Evolutionary conservation across 2,797 vertebrate genomes (phyloP), one percentile per base, ranked within the genome.

Genomic region (Pangasius sanitwongsei): DNA sequence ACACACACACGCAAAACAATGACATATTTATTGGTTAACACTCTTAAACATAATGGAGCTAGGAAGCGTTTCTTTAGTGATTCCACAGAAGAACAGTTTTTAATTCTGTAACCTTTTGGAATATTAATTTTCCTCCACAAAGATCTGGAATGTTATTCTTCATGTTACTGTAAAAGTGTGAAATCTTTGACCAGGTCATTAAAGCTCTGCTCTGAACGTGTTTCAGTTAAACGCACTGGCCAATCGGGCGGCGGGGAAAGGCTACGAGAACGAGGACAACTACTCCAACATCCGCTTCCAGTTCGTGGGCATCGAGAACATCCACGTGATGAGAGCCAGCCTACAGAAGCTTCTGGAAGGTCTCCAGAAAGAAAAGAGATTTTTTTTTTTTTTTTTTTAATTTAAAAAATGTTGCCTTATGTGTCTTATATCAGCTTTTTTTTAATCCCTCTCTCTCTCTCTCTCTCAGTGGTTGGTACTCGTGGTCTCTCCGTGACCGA

Each of bases 241-340:
- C 5, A 99, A 99, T 94, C 96, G 99, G 92, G 99, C 99, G 20
- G 99, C 98, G n/a, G 99, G 99, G 74, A 99, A 99, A 95, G 99
- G 99, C 90, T 99, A 99, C 81, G 99, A 99, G 94, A 99, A 99
- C 37, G 98, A 99, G 93, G 99, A 99, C 94, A 99, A 99, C 95
- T 99, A 99, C 94, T 98, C 98, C 89, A 99, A 99, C 94, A 99
- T 99, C 93, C 97, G 98, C 92, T 99, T 99, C 94, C 97, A 99
- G 94, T 99, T 99, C 94, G 98, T 99, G 90, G 99, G 99, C 92
- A 99, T 99, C 87, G 99, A 99, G 95, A 99, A 99, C 94, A 99
- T 99, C 94, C 99, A 99, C 0, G 98, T 99, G 4, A 99, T 99
- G 99, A 97, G 99, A 87, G 93, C 96, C 89, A 99, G 99, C 91